Percentiles rank a stretch among this genome's conserved stretches.
phyloP scores from a whole-genome alignment of 2,888 invertebrate genomes.

The Agrilus mali region DNA sequence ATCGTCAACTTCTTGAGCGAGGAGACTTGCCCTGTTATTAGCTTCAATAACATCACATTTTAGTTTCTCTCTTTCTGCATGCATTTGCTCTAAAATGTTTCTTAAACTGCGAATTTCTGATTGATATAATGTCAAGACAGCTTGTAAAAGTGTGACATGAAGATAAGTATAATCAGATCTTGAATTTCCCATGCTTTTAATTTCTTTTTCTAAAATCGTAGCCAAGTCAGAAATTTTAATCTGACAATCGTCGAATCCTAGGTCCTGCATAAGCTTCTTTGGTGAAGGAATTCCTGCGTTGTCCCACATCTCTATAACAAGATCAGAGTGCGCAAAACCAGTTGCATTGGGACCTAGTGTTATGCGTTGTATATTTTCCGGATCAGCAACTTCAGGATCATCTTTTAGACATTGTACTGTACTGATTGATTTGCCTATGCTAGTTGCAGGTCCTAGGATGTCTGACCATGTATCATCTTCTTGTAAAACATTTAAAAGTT shows the following conservation, averaged over 20 bases:
- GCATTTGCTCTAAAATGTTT: conserved; percentile 50
- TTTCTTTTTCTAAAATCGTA: conserved; percentile 57
- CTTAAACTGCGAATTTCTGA: conserved; percentile 51
- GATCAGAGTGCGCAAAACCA: conserved; percentile 34
- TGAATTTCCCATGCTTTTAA: conserved; percentile 23
- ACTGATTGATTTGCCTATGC: conserved; percentile 8
- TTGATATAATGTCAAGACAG: conserved; percentile 53
- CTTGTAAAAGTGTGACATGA: conserved; percentile 43
- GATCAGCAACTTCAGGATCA: conserved; percentile 27
- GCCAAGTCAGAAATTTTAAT: conserved; percentile 50
- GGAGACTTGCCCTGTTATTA: conserved; percentile 62
- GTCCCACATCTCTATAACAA: conserved; percentile 61
- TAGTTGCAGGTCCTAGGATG: conserved; percentile 18
- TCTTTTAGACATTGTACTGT: conserved; percentile 28
- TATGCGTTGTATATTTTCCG: conserved; percentile 29
- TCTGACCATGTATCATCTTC: conserved; percentile 37
- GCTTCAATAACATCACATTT: conserved; percentile 68
- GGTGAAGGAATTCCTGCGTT: conserved; percentile 53
- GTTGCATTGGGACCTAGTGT: conserved; percentile 27
- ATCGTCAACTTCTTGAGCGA: conserved; percentile 88
- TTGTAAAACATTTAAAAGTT: conserved; percentile 49
- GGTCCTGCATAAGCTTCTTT: conserved; percentile 48
- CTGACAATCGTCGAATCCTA: conserved; percentile 49
- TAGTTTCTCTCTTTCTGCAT: conserved; percentile 69
- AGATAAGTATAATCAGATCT: conserved; percentile 28